Conservation (phyloP, 2,888 invertebrate genomes). For the Eupelmus urozonus region DNA sequence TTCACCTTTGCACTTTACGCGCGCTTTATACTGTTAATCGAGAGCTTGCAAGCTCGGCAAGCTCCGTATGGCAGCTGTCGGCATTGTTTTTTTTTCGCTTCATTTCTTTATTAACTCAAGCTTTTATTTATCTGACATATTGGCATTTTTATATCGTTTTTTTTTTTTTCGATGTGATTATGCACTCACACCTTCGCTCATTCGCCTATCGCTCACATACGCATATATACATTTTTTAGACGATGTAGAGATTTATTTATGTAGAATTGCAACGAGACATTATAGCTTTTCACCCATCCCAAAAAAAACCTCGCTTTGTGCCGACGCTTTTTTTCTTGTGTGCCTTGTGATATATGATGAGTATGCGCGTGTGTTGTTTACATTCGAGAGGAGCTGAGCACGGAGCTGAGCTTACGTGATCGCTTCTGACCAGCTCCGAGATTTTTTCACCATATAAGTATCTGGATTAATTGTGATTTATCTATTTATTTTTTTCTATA, state of each 20-base stretch:
- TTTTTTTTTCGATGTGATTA: no score
- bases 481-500: no score
- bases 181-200: conserved; percentile 45
- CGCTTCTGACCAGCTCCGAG: not conserved
- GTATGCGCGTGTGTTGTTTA: conserved; percentile 32
- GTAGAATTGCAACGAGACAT: no score
- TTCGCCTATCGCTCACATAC: no score
- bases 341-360: conserved; percentile 3
- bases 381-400: not conserved
- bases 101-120: no score
- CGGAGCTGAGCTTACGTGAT: conserved; percentile 27
- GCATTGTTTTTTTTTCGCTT: no score
- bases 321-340: conserved; percentile 10
- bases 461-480: not conserved
- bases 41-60: no score
- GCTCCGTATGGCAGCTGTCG: no score
- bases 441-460: conserved; percentile 14
- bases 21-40: no score
- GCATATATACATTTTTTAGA: no score
- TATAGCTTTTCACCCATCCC: not conserved
- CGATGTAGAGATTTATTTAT: no score
- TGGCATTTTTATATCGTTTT: not conserved
- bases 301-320: conserved; percentile 25
- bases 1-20: not conserved
- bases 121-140: no score